Evolutionary conservation across 2,797 vertebrate species (phyloP).

Genomic region (Coregonus ussuriensis): DNA sequence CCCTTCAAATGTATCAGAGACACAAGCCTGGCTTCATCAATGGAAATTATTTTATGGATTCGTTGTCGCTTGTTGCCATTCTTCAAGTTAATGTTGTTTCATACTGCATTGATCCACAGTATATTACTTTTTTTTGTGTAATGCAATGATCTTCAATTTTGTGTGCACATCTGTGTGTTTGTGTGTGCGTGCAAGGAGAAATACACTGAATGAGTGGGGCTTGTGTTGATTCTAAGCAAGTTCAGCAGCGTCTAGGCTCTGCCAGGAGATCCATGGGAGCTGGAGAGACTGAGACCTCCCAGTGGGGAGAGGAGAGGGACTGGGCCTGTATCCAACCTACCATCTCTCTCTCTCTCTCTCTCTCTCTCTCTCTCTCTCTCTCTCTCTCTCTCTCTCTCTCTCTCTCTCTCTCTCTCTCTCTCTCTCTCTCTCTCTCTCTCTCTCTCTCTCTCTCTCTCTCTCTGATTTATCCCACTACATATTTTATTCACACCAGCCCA

Average conservation of each 20-base stretch:
- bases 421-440: too few species aligned
- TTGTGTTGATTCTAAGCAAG: slow-evolving; percentile 8
- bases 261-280: neutral
- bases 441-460: neutral
- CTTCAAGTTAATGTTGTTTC: neutral
- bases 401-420: too few species aligned
- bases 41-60: neutral
- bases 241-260: slow-evolving; percentile 4
- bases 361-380: too few species aligned
- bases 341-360: neutral
- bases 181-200: too few species aligned
- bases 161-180: neutral
- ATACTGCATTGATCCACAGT: neutral
- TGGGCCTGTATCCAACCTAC: slow-evolving; percentile 10
- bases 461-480: neutral
- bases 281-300: slow-evolving; percentile 24
- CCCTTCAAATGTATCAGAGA: slow-evolving; percentile 26
- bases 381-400: too few species aligned
- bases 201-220: neutral
- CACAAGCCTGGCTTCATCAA: neutral
- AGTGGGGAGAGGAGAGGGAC: neutral
- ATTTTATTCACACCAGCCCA: too few species aligned
- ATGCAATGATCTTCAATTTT: neutral
- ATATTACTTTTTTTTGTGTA: slow-evolving; percentile 16
- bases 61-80: neutral